Conservation (phyloP, 2,113 vertebrate genomes). For the Crocuta crocuta region DNA sequence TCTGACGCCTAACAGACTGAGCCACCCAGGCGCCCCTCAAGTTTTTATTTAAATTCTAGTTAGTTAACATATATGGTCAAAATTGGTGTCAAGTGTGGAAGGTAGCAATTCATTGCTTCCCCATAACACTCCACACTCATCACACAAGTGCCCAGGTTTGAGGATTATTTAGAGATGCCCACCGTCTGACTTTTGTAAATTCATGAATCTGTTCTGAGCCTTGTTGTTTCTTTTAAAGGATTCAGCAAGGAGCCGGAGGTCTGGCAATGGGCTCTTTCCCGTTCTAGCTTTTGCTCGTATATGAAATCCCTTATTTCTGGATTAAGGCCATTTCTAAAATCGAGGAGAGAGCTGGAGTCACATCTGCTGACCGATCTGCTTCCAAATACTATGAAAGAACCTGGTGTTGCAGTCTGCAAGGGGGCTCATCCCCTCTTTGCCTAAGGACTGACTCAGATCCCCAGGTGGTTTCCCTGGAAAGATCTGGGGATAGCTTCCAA, state of each 20-base stretch:
- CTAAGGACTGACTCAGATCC: not conserved
- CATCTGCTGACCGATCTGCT: not conserved
- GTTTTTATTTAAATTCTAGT: too few relatives aligned
- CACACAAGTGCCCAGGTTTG: too few relatives aligned
- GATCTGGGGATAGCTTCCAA: not conserved
- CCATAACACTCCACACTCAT: too few relatives aligned
- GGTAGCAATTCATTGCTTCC: too few relatives aligned
- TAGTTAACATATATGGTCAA: too few relatives aligned
- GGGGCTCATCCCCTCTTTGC: not conserved
- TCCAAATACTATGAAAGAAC: not conserved
- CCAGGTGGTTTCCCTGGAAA: not conserved
- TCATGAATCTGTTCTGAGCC: not conserved
- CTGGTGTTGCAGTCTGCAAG: not conserved
- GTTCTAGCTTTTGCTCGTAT: not conserved
- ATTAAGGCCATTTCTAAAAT: not conserved
- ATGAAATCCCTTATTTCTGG: not conserved
- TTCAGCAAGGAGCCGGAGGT: not conserved
- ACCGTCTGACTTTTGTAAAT: not conserved
- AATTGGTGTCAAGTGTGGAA: too few relatives aligned
- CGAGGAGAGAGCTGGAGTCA: not conserved
- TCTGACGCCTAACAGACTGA: too few relatives aligned
- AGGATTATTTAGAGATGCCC: not conserved
- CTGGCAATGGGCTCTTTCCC: not conserved
- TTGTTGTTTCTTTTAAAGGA: not conserved
- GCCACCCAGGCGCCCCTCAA: too few relatives aligned